Percentiles rank a stretch among this genome's conserved stretches.
Evolutionary conservation across 1,140 invertebrate species (phyloP).

Genomic region (Hycleus cichorii): DNA sequence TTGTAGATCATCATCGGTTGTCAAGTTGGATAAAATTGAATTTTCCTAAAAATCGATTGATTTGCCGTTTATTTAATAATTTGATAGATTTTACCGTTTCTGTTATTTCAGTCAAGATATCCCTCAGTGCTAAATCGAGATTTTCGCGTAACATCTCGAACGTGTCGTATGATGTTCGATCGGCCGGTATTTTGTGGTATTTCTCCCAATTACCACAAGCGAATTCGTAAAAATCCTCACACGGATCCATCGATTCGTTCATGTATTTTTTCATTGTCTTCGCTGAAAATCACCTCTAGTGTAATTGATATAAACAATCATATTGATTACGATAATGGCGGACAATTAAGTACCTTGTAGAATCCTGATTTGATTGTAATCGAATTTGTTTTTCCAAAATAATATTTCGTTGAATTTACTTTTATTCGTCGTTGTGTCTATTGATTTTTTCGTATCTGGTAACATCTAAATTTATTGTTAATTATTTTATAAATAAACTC

Average conservation of each 20-base stretch:
- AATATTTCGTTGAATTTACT: constrained; percentile 3
- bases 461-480: constrained; percentile 7
- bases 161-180: constrained; percentile 72
- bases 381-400: constrained; percentile 5
- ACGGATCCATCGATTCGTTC: constrained; percentile 71
- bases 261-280: constrained; percentile 70
- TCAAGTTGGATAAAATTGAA: neutral
- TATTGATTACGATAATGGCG: neutral
- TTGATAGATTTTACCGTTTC: neutral
- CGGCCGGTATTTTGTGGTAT: constrained; percentile 76
- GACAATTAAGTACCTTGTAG: constrained; percentile 28
- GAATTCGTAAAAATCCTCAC: constrained; percentile 86
- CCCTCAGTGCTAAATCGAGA: constrained; percentile 58
- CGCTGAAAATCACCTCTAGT: constrained; percentile 33
- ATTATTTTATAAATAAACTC: neutral
- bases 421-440: neutral
- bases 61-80: no score
- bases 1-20: neutral
- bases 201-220: constrained; percentile 83
- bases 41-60: neutral
- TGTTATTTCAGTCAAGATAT: constrained; percentile 54
- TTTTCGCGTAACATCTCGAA: constrained; percentile 76
- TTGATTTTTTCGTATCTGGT: constrained; percentile 35
- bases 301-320: neutral
- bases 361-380: constrained; percentile 10